Conservation (phyloP, 2,888 invertebrate genomes). For the Coecobrya sp. region DNA sequence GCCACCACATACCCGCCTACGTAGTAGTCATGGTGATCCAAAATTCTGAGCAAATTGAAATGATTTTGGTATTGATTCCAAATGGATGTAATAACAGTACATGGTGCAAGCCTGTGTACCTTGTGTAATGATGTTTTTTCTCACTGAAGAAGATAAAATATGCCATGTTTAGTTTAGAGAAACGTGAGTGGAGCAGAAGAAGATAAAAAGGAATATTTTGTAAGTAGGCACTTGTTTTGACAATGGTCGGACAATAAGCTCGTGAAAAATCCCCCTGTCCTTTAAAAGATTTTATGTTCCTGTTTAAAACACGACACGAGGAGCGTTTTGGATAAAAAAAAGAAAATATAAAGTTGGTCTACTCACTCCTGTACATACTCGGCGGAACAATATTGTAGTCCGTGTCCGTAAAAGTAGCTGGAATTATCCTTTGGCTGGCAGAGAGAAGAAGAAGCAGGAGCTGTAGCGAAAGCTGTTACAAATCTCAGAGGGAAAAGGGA, state of each 20-base stretch:
- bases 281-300: background rate
- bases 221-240: background rate
- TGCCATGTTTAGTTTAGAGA: too few relatives aligned
- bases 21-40: too few relatives aligned
- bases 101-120: too few relatives aligned
- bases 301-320: background rate
- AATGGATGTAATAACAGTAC: too few relatives aligned
- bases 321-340: background rate
- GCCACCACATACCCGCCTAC: background rate
- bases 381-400: conserved; percentile 8
- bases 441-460: background rate
- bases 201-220: too few relatives aligned
- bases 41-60: too few relatives aligned
- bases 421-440: conserved; percentile 13
- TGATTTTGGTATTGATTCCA: too few relatives aligned
- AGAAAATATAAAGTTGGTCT: background rate
- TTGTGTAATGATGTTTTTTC: too few relatives aligned
- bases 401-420: background rate
- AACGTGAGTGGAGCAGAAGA: background rate
- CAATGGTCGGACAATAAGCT: background rate
- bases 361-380: background rate
- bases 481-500: conserved; percentile 74
- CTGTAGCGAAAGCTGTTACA: conserved; percentile 68
- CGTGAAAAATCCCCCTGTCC: background rate
- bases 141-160: too few relatives aligned